These are phyloP conservation scores for Oncorhynchus clarkii DNA, from an alignment of 2,113 vertebrate species.

Conservation along the genomic window DNA sequence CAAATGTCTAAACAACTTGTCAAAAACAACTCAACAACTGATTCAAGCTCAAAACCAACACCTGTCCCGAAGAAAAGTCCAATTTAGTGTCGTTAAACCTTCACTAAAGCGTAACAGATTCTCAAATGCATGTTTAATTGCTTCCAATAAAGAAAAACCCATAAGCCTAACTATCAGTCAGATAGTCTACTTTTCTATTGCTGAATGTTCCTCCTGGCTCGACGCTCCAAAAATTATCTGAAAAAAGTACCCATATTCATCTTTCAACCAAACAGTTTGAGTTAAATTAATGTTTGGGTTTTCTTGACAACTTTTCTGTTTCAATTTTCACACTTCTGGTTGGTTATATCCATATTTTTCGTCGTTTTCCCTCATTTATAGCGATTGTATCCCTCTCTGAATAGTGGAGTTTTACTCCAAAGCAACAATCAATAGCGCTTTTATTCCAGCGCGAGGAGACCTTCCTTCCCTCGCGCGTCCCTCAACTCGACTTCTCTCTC, in stretches of 20 bases:
- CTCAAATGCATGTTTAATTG: conserved; percentile 7
- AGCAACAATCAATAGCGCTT: conserved; percentile 62
- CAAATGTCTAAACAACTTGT: conserved; percentile 13
- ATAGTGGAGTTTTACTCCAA: background rate
- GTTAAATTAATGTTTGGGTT: background rate
- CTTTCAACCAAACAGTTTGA: background rate
- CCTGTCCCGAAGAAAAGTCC: conserved; percentile 50
- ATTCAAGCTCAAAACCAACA: conserved; percentile 32
- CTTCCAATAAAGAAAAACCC: background rate
- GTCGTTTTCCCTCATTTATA: background rate
- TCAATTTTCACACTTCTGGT: background rate
- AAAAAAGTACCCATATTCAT: background rate
- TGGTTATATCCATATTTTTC: background rate
- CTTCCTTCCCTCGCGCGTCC: conserved; percentile 40
- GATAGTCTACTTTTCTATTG: background rate
- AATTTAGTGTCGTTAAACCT: conserved; percentile 30
- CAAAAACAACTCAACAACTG: background rate
- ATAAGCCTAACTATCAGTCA: background rate
- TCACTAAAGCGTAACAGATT: conserved; percentile 43
- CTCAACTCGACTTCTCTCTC: conserved; percentile 43
- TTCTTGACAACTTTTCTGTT: too few relatives aligned
- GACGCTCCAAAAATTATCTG: background rate
- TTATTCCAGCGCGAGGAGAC: conserved; percentile 52
- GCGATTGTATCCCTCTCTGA: background rate
- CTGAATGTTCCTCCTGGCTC: background rate